A percentile compares a stretch with the other conserved stretches of the same genome.
Conservation (phyloP, 2,113 vertebrate genomes). For the Pachycephala philippinensis region DNA sequence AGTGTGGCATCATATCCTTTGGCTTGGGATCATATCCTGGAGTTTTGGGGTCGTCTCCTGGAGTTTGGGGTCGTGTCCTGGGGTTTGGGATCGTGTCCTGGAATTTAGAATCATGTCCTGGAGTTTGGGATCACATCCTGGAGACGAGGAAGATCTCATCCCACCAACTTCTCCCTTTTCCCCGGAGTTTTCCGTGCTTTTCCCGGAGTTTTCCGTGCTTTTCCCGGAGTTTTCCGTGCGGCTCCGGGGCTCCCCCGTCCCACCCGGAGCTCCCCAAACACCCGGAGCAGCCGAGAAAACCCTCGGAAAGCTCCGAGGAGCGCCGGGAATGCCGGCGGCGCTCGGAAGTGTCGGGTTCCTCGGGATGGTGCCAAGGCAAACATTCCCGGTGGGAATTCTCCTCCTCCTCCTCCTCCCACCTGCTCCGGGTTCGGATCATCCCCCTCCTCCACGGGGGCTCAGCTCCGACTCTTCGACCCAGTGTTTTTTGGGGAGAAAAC, state of each 20-base stretch:
- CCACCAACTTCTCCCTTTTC: not conserved
- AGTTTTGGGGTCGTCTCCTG: not conserved
- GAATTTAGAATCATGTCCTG: no score
- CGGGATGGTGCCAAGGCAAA: not conserved
- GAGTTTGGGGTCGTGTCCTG: no score
- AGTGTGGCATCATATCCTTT: not conserved
- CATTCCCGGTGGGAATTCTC: not conserved
- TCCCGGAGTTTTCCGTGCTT: not conserved
- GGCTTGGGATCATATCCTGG: rapidly evolving
- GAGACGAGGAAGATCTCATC: not conserved
- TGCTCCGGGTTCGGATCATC: not conserved
- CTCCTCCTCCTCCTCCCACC: not conserved
- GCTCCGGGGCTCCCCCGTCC: not conserved
- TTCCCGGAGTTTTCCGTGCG: not conserved
- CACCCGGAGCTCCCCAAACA: not conserved
- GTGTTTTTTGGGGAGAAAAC: not conserved
- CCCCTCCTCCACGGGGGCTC: not conserved
- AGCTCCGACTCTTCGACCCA: not conserved
- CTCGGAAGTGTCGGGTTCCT: not conserved
- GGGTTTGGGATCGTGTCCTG: no score
- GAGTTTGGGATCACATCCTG: not conserved
- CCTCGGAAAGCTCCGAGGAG: not conserved
- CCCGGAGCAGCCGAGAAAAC: not conserved
- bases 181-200: not conserved
- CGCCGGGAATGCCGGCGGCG: no score